Conservation (phyloP, 2,113 vertebrate species). For the Ivindomyrus marchei region DNA sequence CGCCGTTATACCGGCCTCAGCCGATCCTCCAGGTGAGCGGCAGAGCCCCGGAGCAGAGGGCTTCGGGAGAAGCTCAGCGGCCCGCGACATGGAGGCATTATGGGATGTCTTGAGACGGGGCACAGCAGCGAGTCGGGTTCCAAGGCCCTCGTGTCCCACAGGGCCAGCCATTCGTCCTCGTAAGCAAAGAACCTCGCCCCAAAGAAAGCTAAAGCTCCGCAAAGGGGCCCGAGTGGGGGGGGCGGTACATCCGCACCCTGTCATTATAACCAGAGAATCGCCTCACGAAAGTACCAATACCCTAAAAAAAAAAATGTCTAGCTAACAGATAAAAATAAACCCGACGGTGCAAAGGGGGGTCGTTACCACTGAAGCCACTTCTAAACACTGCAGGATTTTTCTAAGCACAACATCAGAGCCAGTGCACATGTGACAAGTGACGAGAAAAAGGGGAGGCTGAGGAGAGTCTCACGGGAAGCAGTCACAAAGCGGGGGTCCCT, state of each 20-base stretch:
- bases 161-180: background rate
- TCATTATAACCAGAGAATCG: conserved; percentile 7
- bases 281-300: background rate
- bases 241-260: background rate
- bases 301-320: background rate
- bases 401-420: background rate
- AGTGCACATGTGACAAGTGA: background rate
- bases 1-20: background rate
- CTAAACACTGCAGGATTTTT: background rate
- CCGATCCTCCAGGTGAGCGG: background rate
- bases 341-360: background rate
- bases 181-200: background rate
- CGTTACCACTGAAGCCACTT: background rate
- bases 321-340: background rate
- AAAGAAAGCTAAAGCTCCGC: background rate
- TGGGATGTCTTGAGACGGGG: background rate
- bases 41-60: background rate
- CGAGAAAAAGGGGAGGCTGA: background rate
- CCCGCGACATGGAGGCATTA: fast-evolving
- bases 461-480: background rate
- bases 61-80: background rate
- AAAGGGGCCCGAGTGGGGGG: background rate
- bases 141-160: background rate
- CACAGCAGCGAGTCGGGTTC: background rate
- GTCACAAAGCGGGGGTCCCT: background rate